phyloP scores from a whole-genome alignment of 1,140 invertebrate species.

The Drosophila sturtevanti region DNA sequence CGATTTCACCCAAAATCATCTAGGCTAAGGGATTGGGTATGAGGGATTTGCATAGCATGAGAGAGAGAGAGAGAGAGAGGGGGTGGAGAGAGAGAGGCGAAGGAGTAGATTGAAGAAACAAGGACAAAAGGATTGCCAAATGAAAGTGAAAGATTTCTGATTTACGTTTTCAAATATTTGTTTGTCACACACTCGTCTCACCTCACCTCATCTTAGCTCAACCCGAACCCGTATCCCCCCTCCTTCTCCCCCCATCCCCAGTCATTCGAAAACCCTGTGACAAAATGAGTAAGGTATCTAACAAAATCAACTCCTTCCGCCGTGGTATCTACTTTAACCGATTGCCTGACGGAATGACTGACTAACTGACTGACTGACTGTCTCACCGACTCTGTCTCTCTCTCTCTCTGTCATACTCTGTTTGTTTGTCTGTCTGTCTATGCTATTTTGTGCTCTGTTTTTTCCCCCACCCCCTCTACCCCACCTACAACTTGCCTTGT shows the following conservation, averaged over 20 bases:
- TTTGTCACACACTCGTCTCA: slow-evolving; percentile 65
- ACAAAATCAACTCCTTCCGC: neutral
- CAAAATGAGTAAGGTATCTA: neutral
- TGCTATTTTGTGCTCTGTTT: neutral
- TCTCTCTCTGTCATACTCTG: too few species aligned
- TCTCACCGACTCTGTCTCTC: slow-evolving; percentile 9
- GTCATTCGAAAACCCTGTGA: neutral
- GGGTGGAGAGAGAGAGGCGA: neutral
- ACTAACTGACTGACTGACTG: slow-evolving; percentile 12
- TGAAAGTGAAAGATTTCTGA: slow-evolving; percentile 80
- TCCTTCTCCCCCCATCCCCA: neutral
- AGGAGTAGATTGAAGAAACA: slow-evolving; percentile 1
- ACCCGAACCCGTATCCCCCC: neutral
- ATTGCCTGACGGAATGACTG: slow-evolving; percentile 5
- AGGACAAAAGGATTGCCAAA: slow-evolving; percentile 77
- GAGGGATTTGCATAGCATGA: too few species aligned
- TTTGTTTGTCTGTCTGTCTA: too few species aligned
- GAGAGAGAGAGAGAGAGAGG: too few species aligned
- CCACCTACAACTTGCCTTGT: neutral
- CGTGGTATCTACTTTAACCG: neutral
- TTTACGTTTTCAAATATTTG: slow-evolving; percentile 81
- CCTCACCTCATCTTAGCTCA: neutral
- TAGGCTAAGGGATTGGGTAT: too few species aligned
- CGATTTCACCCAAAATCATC: slow-evolving; percentile 61
- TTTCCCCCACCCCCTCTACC: neutral